Evolutionary conservation across 2,113 vertebrate genomes (phyloP).

Genomic region (Hippopotamus amphibius): DNA sequence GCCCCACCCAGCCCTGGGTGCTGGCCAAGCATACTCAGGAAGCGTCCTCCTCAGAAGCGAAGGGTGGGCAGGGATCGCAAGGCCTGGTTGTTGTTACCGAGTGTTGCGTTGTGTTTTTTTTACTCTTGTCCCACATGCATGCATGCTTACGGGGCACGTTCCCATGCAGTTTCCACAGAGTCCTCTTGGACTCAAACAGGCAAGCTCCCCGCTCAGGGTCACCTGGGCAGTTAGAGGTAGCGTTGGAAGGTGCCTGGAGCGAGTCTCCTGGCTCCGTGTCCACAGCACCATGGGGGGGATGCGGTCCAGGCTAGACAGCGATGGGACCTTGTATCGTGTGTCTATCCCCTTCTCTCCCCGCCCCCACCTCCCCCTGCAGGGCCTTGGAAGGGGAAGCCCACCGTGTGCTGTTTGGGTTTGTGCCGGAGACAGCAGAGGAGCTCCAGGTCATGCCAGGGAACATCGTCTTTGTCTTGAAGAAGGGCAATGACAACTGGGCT

Average conservation of each 20-base stretch:
- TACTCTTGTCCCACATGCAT: background rate
- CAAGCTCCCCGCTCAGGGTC: background rate
- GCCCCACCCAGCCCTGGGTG: background rate
- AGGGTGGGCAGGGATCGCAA: background rate
- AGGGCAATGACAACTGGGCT: constrained; percentile 96
- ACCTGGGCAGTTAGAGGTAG: background rate
- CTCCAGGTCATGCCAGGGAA: constrained; percentile 95
- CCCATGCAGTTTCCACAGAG: rapidly evolving
- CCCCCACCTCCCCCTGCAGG: constrained; percentile 79
- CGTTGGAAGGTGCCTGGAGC: background rate
- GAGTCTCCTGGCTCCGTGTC: background rate
- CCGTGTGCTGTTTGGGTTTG: constrained; percentile 94
- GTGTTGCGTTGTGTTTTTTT: background rate
- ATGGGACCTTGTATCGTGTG: background rate
- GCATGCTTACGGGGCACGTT: rapidly evolving
- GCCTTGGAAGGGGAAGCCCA: constrained; percentile 94
- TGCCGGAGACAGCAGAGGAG: constrained; percentile 93
- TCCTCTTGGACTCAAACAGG: background rate
- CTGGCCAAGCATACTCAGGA: background rate
- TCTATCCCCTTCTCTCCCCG: background rate
- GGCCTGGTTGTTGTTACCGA: too few relatives aligned
- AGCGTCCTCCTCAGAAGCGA: background rate
- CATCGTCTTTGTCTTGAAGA: constrained; percentile 96
- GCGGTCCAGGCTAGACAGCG: background rate
- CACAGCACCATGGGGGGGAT: rapidly evolving